Base-by-base conservation (phyloP, 1,140 invertebrate genomes). In the Euura saliciscinereae region DNA sequence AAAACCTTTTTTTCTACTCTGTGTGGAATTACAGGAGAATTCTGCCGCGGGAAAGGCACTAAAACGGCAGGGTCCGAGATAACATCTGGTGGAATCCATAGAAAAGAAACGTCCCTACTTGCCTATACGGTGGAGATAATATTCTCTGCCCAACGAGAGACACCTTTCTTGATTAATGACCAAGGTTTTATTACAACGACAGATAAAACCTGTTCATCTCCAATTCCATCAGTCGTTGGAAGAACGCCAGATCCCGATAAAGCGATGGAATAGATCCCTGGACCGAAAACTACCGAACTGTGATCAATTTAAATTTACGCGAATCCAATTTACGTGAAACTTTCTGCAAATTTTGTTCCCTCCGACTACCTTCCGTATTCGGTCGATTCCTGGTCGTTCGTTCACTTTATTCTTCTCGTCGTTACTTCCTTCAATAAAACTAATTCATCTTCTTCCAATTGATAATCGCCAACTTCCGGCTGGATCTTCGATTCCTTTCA, bases 191-290 rank as follows among this genome's bases (percentile, higher is more conserved):
- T 59, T 59, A 59, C 51, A 59, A 59, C 51, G 51, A 59, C 51
- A 59, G 51, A 59, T 59, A 59, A 59, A 59, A 59, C 51, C 51
- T 59, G 51, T 59, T 59, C 51, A 59, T 59, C 51, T 59, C 51
- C 51, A 59, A 59, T 59, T 59, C 51, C 51, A 59, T 59, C 51
- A 59, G 51, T 4, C 10, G 51, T 59, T 59, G 51, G 51, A 59
- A 59, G 51, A 59, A 59, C 51, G 51, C 51, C 51, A 59, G 51
- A n/a, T 59, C 51, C 51, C 51, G 10, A 59, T n/a, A 8, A n/a
- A 59, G 51, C 51, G 10, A 59, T n/a, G 51, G 51, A 59, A 8
- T n/a, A 11, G 51, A 59, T 59, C 51, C 51, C 3, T 59, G 51
- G 13, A 59, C 51, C 51, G 51, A 5, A 59, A n/a, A 28, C 28